These are phyloP conservation scores for Nycticorax nycticorax DNA, from an alignment of 2,113 vertebrate species.

Conservation along the genomic window DNA sequence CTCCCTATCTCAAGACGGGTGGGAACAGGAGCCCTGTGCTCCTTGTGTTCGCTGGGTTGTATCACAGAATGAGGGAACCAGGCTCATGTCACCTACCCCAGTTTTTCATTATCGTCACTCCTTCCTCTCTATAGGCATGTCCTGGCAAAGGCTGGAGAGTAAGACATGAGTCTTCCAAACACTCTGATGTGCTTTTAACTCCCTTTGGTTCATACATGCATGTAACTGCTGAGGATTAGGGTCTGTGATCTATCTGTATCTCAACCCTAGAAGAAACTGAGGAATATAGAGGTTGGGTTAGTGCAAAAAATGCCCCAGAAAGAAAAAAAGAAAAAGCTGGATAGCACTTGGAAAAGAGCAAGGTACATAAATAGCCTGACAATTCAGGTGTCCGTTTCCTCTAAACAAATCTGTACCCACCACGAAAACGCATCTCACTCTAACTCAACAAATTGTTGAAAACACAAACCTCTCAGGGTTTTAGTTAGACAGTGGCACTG, in stretches of 20 bases:
- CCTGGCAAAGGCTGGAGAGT: not conserved
- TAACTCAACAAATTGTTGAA: not conserved
- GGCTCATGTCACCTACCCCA: rapidly evolving
- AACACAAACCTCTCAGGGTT: not conserved
- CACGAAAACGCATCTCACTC: not conserved
- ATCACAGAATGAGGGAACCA: rapidly evolving
- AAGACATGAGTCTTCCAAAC: not conserved
- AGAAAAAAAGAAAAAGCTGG: not conserved
- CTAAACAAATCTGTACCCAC: not conserved
- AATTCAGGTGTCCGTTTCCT: not conserved
- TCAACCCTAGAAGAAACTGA: not conserved
- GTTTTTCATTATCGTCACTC: not conserved
- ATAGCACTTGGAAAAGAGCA: not conserved
- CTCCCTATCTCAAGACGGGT: not conserved
- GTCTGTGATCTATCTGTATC: not conserved
- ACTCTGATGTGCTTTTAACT: not conserved
- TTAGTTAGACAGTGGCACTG: not conserved
- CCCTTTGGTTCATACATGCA: not conserved
- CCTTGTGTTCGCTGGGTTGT: rapidly evolving
- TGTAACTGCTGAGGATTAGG: not conserved
- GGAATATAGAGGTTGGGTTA: not conserved
- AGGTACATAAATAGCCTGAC: not conserved
- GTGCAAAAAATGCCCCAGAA: not conserved
- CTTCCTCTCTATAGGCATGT: rapidly evolving
- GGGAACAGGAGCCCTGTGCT: rapidly evolving